Conservation (phyloP, 1,140 invertebrate species). For the Pentalonia nigronervosa region DNA sequence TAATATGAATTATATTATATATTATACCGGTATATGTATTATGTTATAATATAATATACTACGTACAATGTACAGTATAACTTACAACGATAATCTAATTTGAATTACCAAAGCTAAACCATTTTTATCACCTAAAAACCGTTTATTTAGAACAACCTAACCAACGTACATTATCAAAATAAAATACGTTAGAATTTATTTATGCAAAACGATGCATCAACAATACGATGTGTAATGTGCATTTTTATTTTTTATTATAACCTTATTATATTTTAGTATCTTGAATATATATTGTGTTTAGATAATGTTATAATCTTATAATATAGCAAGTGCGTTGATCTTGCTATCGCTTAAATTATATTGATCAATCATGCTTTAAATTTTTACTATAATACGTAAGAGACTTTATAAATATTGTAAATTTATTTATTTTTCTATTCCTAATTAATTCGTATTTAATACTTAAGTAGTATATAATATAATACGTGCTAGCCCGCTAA, state of each 20-base stretch:
- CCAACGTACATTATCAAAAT: not conserved
- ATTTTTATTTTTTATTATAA: not conserved
- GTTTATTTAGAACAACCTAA: not conserved
- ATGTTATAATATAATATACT: not conserved
- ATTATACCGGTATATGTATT: too few relatives aligned
- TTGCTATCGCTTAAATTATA: not conserved
- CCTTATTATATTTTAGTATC: not conserved
- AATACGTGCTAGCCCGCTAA: not conserved
- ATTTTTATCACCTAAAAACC: not conserved
- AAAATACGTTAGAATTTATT: not conserved
- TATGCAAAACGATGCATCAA: not conserved
- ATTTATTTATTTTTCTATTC: not conserved
- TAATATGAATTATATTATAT: too few relatives aligned
- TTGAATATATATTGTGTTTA: not conserved
- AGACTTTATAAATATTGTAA: not conserved
- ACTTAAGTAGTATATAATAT: not conserved
- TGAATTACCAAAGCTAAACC: not conserved
- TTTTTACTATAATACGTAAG: not conserved
- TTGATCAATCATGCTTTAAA: fast-evolving
- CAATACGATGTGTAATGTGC: not conserved
- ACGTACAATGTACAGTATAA: not conserved
- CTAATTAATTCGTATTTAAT: not conserved
- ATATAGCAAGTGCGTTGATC: not conserved
- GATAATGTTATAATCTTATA: not conserved
- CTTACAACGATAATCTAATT: not conserved